A percentile compares a stretch with the other conserved stretches of the same genome.
Evolutionary conservation across 1,140 invertebrate genomes (phyloP).

Genomic region (Zaprionus taronus): DNA sequence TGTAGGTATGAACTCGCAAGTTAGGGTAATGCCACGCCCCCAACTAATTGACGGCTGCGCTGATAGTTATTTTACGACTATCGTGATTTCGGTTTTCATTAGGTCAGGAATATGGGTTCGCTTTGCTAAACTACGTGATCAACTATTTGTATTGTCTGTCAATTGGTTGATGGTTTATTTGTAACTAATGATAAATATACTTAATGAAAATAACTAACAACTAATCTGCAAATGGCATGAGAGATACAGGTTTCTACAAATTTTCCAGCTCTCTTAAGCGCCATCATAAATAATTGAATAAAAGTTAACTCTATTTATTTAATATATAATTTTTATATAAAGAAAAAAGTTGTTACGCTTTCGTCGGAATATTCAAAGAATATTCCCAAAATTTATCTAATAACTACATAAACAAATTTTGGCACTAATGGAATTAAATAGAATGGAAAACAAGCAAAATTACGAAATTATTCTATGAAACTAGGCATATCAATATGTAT

Average conservation of each 20-base stretch:
- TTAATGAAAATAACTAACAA: conserved; percentile 73
- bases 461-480: conserved; percentile 19
- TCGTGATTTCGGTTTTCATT: background rate
- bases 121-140: conserved; percentile 27
- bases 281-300: conserved; percentile 31
- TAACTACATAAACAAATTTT: conserved; percentile 39
- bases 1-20: conserved; percentile 23
- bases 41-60: conserved; percentile 23
- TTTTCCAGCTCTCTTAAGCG: conserved; percentile 1
- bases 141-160: conserved; percentile 71
- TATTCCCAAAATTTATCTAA: conserved; percentile 19
- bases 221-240: conserved; percentile 16
- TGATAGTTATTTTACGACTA: conserved; percentile 19
- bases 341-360: conserved; percentile 9
- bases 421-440: conserved; percentile 32
- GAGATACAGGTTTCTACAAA: conserved; percentile 6
- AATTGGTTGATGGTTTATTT: conserved; percentile 66
- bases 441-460: conserved; percentile 38
- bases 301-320: conserved; percentile 24
- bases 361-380: background rate
- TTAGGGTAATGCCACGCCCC: conserved; percentile 21
- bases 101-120: conserved; percentile 1
- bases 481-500: conserved; percentile 28
- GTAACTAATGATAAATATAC: conserved; percentile 60
- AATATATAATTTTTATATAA: conserved; percentile 13